These are phyloP conservation scores for Saguinus midas DNA, from an alignment of 2,113 vertebrate genomes.

Conservation along the genomic window DNA sequence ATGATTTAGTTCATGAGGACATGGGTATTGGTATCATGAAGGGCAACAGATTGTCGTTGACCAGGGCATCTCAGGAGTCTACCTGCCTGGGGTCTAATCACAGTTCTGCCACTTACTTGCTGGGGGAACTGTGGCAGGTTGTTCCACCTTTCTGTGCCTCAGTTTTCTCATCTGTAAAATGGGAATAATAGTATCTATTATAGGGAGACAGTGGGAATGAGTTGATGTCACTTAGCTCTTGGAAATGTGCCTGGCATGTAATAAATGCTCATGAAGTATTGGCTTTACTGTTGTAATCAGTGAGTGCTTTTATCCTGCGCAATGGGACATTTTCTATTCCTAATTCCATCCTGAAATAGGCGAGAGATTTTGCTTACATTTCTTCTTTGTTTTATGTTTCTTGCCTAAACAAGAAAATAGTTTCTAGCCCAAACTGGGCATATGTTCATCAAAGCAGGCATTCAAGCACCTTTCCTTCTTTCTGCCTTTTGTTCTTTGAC, in stretches of 20 bases:
- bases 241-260: neutral
- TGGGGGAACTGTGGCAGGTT: neutral
- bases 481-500: neutral
- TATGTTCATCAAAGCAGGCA: rapidly evolving
- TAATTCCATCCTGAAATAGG: neutral
- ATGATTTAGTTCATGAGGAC: neutral
- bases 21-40: neutral
- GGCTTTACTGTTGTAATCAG: neutral
- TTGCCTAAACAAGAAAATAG: neutral
- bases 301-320: neutral
- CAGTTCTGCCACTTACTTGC: neutral
- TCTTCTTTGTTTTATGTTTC: neutral
- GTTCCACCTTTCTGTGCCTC: neutral
- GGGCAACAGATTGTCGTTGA: neutral
- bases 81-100: neutral
- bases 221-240: neutral
- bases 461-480: neutral
- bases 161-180: neutral
- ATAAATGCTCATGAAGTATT: neutral
- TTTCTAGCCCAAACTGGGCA: neutral
- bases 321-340: neutral
- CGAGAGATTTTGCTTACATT: neutral
- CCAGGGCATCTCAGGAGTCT: neutral
- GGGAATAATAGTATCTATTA: neutral
- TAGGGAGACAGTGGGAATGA: neutral